These are phyloP conservation scores for Fundulus diaphanus DNA, from an alignment of 2,797 vertebrate species.

Conservation along the genomic window DNA sequence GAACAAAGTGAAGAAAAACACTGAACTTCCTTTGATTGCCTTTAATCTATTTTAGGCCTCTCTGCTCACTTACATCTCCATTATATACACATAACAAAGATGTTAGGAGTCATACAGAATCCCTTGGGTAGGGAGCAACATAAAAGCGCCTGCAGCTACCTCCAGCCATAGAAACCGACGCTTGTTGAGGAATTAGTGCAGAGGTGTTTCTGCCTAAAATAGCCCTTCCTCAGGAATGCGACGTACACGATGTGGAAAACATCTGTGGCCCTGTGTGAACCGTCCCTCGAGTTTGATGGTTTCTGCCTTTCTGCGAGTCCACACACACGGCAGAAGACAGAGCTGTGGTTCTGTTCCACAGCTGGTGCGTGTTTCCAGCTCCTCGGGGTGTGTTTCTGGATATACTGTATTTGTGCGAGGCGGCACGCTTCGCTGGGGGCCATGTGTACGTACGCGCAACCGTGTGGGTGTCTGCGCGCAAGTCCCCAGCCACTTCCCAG, in stretches of 20 bases:
- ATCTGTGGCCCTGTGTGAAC: constrained; percentile 73
- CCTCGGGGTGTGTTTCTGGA: constrained; percentile 71
- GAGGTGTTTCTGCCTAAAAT: constrained; percentile 68
- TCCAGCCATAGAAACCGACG: constrained; percentile 43
- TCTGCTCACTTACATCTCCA: constrained; percentile 27
- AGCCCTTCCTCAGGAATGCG: constrained; percentile 55
- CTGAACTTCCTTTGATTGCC: constrained; percentile 38
- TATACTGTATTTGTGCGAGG: constrained; percentile 48
- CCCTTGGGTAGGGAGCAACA: constrained; percentile 46
- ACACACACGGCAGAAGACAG: constrained; percentile 32
- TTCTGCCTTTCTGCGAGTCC: constrained; percentile 55
- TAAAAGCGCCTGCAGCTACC: constrained; percentile 43
- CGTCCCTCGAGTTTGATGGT: constrained; percentile 56
- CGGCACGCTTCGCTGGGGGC: constrained; percentile 17
- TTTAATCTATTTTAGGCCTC: constrained; percentile 47
- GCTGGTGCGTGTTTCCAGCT: constrained; percentile 63
- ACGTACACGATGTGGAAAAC: constrained; percentile 67
- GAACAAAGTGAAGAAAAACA: constrained; percentile 36
- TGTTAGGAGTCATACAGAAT: constrained; percentile 20
- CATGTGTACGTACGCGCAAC: constrained; percentile 12
- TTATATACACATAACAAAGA: constrained; percentile 11
- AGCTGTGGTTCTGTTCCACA: constrained; percentile 63
- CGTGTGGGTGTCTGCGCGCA: constrained; percentile 22
- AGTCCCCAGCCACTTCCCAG: constrained; percentile 81
- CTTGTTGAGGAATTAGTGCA: constrained; percentile 51